phyloP scores from a whole-genome alignment of 2,888 invertebrate genomes.

The Pachydiplax longipennis region DNA sequence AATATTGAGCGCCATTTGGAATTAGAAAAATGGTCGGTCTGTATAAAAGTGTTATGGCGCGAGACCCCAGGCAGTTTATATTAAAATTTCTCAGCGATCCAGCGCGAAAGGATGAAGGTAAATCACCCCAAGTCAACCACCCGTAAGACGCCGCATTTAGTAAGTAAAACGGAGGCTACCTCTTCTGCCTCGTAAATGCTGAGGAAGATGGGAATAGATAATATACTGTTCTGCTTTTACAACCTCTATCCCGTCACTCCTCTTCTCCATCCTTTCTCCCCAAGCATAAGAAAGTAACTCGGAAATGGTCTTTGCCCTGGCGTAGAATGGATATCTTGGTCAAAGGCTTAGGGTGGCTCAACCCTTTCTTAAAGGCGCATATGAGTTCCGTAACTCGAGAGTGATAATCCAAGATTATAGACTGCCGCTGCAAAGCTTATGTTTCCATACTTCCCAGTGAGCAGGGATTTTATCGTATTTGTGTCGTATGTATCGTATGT shows the following conservation, averaged over 20 bases:
- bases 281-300: not conserved
- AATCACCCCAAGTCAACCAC: not conserved
- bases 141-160: not conserved
- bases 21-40: no score
- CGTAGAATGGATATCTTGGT: not conserved
- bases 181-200: not conserved
- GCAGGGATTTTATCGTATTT: no score
- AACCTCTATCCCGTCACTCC: not conserved
- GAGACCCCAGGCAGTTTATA: not conserved
- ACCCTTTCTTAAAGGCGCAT: not conserved
- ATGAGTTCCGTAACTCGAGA: not conserved
- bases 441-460: not conserved
- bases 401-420: not conserved
- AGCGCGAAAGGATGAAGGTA: not conserved
- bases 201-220: not conserved
- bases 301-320: not conserved
- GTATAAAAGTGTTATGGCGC: not conserved
- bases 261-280: not conserved
- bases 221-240: not conserved
- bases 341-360: not conserved
- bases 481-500: no score
- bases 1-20: not conserved
- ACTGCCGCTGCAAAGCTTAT: not conserved
- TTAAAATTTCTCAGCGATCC: not conserved
- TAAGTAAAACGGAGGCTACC: not conserved